Evolutionary conservation across 53 echinoderm and acorn worm genomes (phyloP).

Genomic region (Antedon mediterranea): DNA sequence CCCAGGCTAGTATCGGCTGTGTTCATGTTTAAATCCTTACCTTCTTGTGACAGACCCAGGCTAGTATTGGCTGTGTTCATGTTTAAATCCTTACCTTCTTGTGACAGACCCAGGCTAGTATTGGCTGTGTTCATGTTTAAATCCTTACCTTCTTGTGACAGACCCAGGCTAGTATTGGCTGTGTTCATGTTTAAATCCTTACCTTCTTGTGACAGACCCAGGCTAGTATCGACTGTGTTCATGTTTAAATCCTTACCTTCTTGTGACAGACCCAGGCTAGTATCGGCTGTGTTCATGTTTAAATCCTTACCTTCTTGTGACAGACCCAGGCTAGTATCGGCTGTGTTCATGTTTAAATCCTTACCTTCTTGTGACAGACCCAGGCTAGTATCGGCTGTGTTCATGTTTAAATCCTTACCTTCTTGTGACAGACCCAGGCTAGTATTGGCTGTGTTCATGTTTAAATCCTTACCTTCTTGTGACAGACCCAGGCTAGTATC

Average conservation of each 20-base stretch:
- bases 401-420: constrained; percentile 29
- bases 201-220: constrained; percentile 82
- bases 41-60: constrained; percentile 67
- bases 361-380: constrained; percentile 82
- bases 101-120: constrained; percentile 50
- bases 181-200: constrained; percentile 7
- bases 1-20: constrained; percentile 42
- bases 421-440: constrained; percentile 68
- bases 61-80: constrained; percentile 32
- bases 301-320: constrained; percentile 71
- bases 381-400: constrained; percentile 34
- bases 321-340: constrained; percentile 43
- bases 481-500: too few species aligned
- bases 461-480: too few species aligned
- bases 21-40: constrained; percentile 22
- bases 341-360: constrained; percentile 6
- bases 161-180: constrained; percentile 40
- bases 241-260: constrained; percentile 42
- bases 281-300: constrained; percentile 21
- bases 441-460: constrained; percentile 25
- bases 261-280: constrained; percentile 56
- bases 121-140: constrained; percentile 17
- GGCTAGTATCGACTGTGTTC: constrained; percentile 32
- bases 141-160: constrained; percentile 77
- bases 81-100: constrained; percentile 50